Evolutionary conservation across 2,113 vertebrate species (phyloP), one percentile per base, ranked within the genome.

Genomic region (Oncorhynchus masou): DNA sequence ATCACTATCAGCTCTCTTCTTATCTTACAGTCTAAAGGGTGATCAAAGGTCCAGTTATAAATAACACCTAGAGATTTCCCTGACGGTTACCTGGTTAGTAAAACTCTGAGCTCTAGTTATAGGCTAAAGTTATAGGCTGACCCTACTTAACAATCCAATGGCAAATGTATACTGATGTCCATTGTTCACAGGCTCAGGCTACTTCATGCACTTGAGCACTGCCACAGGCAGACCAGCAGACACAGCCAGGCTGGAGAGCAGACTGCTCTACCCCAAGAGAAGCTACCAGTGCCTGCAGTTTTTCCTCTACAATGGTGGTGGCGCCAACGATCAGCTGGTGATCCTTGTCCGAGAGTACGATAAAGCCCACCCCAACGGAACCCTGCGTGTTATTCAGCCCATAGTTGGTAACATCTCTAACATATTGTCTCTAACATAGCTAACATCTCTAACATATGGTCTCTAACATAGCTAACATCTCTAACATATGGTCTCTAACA

Each of bases 241-340:
- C 62, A 88, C 27, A 0, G 96, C 95, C 5, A 0, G 84, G 31
- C 88, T 99, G 81, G 95, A 98, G 89, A 97, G 95, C 83, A 88
- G 96, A 57, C 73, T 89, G 3, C 78, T 98, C 6, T 97, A 97
- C 80, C 96, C 96, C 4, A 54, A 54, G 39, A 45, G 95, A 87
- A 88, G 84, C 5, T 95, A 91, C 74, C 97, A 99, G 80, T 99
- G 97, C 84, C 83, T 99, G 87, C 93, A 98, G 80, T 98, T 99
- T 91, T 99, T 95, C 88, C 91, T 94, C 74, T 96, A 96, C 75
- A 94, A 94, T 89, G 96, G 92, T 0, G 95, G 94, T 16, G 84
- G 81, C 0, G 25, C 85, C 79, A 84, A 13, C 0, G 94, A 97
- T 80, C 81, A 15, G 0, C 90, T 99, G 59, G 90, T 45, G 39